These are phyloP conservation scores for Corythoichthys intestinalis DNA, from an alignment of 2,113 vertebrate genomes.

Conservation along the genomic window DNA sequence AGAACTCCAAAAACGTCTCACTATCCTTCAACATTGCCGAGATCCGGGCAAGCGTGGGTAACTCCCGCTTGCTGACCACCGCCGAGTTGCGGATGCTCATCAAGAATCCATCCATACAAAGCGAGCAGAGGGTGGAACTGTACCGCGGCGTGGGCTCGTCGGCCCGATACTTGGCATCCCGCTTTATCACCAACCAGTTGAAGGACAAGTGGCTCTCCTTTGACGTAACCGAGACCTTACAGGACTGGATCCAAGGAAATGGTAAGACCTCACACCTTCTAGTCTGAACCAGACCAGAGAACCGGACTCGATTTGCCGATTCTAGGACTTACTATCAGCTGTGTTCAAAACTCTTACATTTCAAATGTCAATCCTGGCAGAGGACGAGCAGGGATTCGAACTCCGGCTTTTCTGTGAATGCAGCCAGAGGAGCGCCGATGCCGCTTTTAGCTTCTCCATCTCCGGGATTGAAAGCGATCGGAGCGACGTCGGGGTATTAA, in stretches of 20 bases:
- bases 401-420: conserved; percentile 78
- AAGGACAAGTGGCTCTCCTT: conserved; percentile 78
- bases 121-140: conserved; percentile 78
- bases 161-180: conserved; percentile 73
- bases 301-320: neutral
- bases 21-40: conserved; percentile 65
- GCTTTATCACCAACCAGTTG: conserved; percentile 55
- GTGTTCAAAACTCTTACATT: neutral
- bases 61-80: conserved; percentile 65
- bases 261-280: conserved; percentile 51
- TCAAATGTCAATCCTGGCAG: conserved; percentile 49
- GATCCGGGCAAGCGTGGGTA: conserved; percentile 60
- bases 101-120: neutral
- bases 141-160: conserved; percentile 60
- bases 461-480: conserved; percentile 46
- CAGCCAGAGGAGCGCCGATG: neutral
- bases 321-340: neutral
- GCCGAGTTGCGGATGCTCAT: conserved; percentile 81
- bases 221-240: conserved; percentile 78
- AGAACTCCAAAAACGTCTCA: neutral
- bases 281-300: neutral
- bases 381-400: conserved; percentile 61
- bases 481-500: conserved; percentile 57
- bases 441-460: conserved; percentile 21
- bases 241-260: conserved; percentile 69